Base-by-base conservation (phyloP, 1,140 invertebrate genomes). In the Euura saliciscinereae region DNA sequence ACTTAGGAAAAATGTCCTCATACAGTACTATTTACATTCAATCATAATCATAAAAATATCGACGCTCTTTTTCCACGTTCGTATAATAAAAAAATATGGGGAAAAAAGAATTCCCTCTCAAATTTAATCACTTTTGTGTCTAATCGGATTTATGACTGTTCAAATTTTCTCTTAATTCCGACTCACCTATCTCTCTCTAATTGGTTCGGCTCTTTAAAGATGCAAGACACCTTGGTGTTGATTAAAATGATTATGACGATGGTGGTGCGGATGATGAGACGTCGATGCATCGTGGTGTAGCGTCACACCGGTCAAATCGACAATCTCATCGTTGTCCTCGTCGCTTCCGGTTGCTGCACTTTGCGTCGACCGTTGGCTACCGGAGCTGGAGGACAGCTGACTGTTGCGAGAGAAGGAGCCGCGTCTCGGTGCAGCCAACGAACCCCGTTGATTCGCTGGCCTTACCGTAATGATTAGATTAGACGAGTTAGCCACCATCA, bases 401-500 rank as follows among this genome's bases (percentile, higher is more conserved):
- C 93, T 95, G 73, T 92, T 94, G 65, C 94, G 89, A 43, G 93
- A 94, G 77, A 94, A 93, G 51, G 93, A 94, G 65, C 93, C 93
- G 68, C 94, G 88, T 71, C 93, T 85, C 10, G 90, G 90, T n/a
- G 89, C 89, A 3, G 89, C 84, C 65, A 91, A 88, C 44, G 93
- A 90, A 42, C 93, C 92, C 73, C 96, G 90, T 85, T 98, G 97
- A 89, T 98, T 98, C 43, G 97, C 97, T 7, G 97, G 97, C 83
- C 98, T 97, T 1, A 98, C 98, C 0, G 98, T 99, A 74, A 99
- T 98, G 77, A 99, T 99, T 70, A 99, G 90, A 90, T 99, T 99
- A 42, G 96, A 97, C 76, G 97, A 98, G 88, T 99, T 99, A 4
- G 99, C 99, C 45, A 99, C 97, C 99, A 99, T 99, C 99, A 99